Evolutionary conservation across 1,140 invertebrate genomes (phyloP).

Genomic region (Cydia fagiglandana): DNA sequence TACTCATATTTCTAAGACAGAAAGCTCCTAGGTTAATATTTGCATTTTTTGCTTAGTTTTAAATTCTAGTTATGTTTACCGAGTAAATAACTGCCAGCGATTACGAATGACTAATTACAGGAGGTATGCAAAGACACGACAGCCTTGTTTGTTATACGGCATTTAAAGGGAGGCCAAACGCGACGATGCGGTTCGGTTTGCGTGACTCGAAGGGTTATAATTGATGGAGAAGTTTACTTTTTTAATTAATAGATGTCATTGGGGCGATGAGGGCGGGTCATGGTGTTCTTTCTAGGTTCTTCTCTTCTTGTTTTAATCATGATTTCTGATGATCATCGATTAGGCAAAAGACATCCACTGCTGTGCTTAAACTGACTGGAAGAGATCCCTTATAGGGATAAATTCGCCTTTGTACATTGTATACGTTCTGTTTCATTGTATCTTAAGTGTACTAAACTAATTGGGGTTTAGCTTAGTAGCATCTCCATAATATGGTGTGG

Average conservation of each 20-base stretch:
- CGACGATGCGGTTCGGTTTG: not conserved
- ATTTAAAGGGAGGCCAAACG: slow-evolving; percentile 16
- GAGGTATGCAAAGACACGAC: slow-evolving; percentile 1
- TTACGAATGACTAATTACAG: not conserved
- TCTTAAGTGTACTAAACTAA: no score
- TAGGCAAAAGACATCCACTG: no score
- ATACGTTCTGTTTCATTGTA: no score
- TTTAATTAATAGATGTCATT: not conserved
- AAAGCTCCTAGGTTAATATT: no score
- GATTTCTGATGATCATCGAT: no score
- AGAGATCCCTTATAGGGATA: no score
- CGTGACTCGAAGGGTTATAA: not conserved
- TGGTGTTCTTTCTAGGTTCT: not conserved
- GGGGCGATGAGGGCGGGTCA: not conserved
- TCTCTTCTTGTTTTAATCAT: not conserved
- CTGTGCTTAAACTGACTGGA: no score
- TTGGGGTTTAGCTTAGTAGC: no score
- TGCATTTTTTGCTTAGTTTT: no score
- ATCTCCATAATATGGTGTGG: no score
- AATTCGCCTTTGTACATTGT: no score
- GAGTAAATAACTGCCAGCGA: not conserved
- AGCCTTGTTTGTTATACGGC: not conserved
- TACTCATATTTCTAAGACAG: no score
- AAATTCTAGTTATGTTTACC: not conserved
- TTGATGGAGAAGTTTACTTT: not conserved